Conservation (phyloP, 2,113 vertebrate genomes). For the Tragelaphus buxtoni region DNA sequence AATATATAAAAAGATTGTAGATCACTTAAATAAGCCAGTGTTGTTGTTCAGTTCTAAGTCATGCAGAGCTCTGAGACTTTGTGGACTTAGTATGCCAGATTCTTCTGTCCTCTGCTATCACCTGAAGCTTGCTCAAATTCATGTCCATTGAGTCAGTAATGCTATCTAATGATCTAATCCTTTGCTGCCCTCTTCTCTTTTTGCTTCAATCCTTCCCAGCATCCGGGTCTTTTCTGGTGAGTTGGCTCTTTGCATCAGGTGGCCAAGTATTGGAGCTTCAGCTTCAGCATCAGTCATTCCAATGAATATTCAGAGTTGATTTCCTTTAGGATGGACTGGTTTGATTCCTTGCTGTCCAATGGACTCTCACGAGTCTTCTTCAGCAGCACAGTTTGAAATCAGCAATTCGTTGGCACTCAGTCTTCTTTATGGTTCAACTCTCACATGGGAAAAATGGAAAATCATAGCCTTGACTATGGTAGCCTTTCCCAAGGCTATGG, state of each 20-base stretch:
- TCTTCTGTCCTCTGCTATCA: background rate
- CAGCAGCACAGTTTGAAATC: background rate
- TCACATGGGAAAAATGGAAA: background rate
- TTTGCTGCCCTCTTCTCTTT: background rate
- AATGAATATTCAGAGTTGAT: background rate
- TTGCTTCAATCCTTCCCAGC: background rate
- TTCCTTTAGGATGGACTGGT: background rate
- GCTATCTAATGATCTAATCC: background rate
- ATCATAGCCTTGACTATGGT: background rate
- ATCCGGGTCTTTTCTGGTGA: background rate
- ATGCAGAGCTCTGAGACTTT: background rate
- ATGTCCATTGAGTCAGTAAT: background rate
- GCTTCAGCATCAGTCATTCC: background rate
- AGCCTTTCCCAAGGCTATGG: background rate
- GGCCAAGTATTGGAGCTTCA: background rate
- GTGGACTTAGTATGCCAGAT: background rate
- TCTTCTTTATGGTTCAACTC: background rate
- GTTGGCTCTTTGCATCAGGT: background rate
- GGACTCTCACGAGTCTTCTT: background rate
- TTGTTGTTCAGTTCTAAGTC: background rate
- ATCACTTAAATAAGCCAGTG: background rate
- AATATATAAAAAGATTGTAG: background rate
- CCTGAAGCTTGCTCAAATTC: background rate
- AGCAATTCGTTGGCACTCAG: rapidly evolving
- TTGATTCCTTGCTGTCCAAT: background rate